Evolutionary conservation across 1,140 invertebrate genomes (phyloP).

Genomic region (Parapsyche elsis): DNA sequence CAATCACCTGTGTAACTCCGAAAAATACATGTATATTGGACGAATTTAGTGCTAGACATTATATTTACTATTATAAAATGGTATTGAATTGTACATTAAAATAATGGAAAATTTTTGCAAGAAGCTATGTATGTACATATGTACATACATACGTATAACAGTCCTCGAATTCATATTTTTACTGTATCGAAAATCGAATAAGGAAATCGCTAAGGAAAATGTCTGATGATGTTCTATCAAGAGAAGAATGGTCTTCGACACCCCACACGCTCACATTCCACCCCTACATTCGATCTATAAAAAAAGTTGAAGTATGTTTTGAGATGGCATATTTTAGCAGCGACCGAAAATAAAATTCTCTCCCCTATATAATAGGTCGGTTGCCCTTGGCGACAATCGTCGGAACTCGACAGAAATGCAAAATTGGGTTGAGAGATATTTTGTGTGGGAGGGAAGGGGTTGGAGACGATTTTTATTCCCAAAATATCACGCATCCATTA

Average conservation of each 20-base stretch:
- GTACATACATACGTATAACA: neutral
- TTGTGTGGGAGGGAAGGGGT: neutral
- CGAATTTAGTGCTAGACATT: too few species aligned
- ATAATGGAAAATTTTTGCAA: too few species aligned
- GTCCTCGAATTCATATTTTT: too few species aligned
- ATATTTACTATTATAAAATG: too few species aligned
- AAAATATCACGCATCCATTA: neutral
- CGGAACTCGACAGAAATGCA: neutral
- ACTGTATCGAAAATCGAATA: too few species aligned
- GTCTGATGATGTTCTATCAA: too few species aligned
- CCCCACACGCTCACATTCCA: too few species aligned
- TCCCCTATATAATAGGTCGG: neutral
- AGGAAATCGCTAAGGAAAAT: too few species aligned
- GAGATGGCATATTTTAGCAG: neutral
- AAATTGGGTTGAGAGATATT: neutral
- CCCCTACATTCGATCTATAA: neutral
- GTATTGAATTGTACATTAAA: too few species aligned
- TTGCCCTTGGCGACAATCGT: neutral
- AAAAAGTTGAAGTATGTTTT: neutral
- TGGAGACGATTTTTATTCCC: neutral
- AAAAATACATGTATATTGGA: too few species aligned
- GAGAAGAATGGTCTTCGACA: too few species aligned
- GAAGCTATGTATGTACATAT: neutral
- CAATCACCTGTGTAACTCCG: too few species aligned
- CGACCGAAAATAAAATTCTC: neutral